phyloP scores from a whole-genome alignment of 2,888 invertebrate species.

The Rotaria socialis region DNA sequence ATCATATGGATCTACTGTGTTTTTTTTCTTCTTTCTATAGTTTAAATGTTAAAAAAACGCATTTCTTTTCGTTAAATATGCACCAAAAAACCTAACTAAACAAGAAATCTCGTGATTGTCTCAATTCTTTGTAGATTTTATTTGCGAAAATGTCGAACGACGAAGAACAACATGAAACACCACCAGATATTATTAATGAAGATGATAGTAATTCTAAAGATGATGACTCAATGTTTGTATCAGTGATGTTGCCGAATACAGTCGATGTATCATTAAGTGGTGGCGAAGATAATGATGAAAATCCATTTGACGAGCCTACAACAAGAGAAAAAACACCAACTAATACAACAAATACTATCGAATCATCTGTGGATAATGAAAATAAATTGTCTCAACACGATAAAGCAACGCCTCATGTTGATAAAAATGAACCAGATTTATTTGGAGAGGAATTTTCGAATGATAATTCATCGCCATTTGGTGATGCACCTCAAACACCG shows the following conservation, averaged over 20 bases:
- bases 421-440: neutral
- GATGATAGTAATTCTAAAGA: neutral
- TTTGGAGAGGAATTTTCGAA: neutral
- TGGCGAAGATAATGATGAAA: slow-evolving; percentile 5
- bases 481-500: neutral
- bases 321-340: neutral
- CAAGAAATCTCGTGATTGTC: slow-evolving; percentile 29
- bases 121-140: slow-evolving; percentile 14
- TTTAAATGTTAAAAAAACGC: neutral
- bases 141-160: neutral
- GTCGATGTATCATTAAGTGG: neutral
- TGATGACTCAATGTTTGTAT: neutral
- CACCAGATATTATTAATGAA: neutral
- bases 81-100: slow-evolving; percentile 3
- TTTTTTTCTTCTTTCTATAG: slow-evolving; percentile 4
- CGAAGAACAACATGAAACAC: neutral
- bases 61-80: slow-evolving; percentile 7
- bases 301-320: neutral
- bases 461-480: neutral
- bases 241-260: neutral
- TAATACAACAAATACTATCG: neutral
- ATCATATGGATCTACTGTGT: slow-evolving; percentile 15
- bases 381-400: neutral
- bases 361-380: neutral
- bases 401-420: neutral